Base-by-base conservation (phyloP, 2,797 vertebrate genomes). In the Tarsius wallacei region DNA sequence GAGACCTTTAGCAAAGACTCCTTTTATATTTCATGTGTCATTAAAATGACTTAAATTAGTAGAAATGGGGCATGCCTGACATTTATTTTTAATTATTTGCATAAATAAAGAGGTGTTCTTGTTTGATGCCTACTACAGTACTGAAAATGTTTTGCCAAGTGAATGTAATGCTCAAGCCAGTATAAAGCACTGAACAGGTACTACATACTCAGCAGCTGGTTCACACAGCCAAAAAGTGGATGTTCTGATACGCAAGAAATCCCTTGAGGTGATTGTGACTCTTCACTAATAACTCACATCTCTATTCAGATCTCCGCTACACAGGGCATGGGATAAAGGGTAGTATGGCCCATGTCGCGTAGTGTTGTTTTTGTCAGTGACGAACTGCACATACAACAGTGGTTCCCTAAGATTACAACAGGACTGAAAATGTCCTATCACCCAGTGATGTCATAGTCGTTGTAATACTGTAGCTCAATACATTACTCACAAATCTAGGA, bases 31-130 rank as follows among this genome's bases (percentile, higher is more conserved):
- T 98, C 91, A 94, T 97, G 76, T 98, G 97, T 98, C 98, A 96
- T 98, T 98, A 96, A 97, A 97, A 94, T 97, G 97, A 98, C 96
- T 98, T 96, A 98, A 98, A 98, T 97, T 84, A 97, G 93, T 96
- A 98, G 95, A 70, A 96, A 98, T 86, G 55, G 96, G 87, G 87
- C 95, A 97, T 73, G n/a, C 61, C 93, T 98, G 97, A 94, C 95
- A 97, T 97, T 98, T 98, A 94, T 98, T 98, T 98, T 98, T 98
- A 98, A 98, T 98, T 99, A 98, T 98, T 98, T 98, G 84, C 94
- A 97, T 97, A 97, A 98, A 98, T 98, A 98, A 98, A 97, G 49
- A 97, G 1, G 16, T 97, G 85, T 97, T 92, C 94, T 85, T 98
- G 93, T 98, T 98, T 70, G 66, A 94, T 76, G 97, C 93, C 88